These are phyloP conservation scores for Toxostoma redivivum DNA, from an alignment of 2,113 vertebrate genomes.

Conservation along the genomic window DNA sequence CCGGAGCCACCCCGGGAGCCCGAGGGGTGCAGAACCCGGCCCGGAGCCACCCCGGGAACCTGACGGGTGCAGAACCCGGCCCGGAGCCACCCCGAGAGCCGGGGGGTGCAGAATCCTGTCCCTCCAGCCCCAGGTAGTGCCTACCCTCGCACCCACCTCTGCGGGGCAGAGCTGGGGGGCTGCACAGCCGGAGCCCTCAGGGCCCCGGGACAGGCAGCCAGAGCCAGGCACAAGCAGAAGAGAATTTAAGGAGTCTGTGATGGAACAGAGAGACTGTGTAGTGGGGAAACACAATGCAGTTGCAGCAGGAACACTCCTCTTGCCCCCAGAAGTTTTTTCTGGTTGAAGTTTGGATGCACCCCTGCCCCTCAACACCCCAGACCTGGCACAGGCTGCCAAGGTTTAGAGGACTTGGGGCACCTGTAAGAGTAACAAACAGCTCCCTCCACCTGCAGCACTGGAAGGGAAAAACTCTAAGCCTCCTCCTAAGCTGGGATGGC, in stretches of 20 bases:
- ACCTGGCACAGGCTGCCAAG: background rate
- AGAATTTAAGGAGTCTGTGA: background rate
- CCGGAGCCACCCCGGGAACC: background rate
- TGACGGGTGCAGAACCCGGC: background rate
- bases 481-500: background rate
- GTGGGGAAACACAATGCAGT: accelerated
- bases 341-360: background rate
- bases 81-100: background rate
- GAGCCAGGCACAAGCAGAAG: background rate
- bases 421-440: background rate
- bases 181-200: background rate
- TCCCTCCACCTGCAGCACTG: accelerated
- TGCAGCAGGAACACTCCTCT: background rate
- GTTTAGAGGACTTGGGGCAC: background rate
- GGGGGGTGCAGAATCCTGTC: accelerated
- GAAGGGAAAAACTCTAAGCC: background rate
- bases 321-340: background rate
- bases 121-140: background rate
- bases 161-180: background rate
- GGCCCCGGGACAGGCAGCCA: background rate
- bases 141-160: background rate
- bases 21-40: too few species aligned
- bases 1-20: background rate
- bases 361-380: accelerated
- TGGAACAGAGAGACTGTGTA: background rate